Base-by-base conservation (phyloP, 1,140 invertebrate genomes). In the Drosophila orena region DNA sequence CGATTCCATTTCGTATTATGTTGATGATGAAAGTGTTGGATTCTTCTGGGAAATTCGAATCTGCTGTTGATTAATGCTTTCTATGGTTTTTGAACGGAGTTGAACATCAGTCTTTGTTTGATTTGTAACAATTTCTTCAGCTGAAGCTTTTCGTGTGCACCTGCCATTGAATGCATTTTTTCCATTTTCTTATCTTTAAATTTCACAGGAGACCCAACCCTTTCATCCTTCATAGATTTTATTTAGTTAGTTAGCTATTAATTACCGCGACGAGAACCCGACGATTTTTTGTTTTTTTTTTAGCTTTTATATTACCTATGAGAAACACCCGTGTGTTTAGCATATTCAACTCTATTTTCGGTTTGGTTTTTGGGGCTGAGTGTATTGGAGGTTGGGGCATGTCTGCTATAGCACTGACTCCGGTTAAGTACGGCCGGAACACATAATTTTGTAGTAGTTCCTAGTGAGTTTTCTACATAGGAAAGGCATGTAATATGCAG, bases 351-450 rank as follows among this genome's bases (percentile, higher is more conserved):
- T 37, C 42, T 65, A 64, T 65, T 57, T 61, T 56, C 46, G 56
- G 8, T 17, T 52, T 65, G 43, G 53, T 60, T 43, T 12, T 80
- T 80, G 22, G 24, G 22, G 44, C 50, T 79, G 54, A 75, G 46
- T 69, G 49, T 58, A 40, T 50, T 59, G 34, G 15, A 68, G 27
- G 43, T 37, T 62, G 49, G 35, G 24, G 53, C 42, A 55, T 59
- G 47, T 57, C 47, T 74, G 65, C 30, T 52, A 65, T 77, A 86
- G 74, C 83, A 81, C 60, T 79, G 69, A 38, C 64, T 77, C 83
- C 83, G 75, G 79, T 61, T 79, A 73, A 65, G 59, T 79, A 89
- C 59, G 53, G 44, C 76, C 84, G 84, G 76, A 89, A 89, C 71
- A 73, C 66, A 56, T 58, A 14, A 11, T 52, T 62, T 52, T 47